Evolutionary conservation across 2,888 invertebrate species (phyloP), one percentile per base, ranked within the genome.

Genomic region (Hipparchia sbordonii): DNA sequence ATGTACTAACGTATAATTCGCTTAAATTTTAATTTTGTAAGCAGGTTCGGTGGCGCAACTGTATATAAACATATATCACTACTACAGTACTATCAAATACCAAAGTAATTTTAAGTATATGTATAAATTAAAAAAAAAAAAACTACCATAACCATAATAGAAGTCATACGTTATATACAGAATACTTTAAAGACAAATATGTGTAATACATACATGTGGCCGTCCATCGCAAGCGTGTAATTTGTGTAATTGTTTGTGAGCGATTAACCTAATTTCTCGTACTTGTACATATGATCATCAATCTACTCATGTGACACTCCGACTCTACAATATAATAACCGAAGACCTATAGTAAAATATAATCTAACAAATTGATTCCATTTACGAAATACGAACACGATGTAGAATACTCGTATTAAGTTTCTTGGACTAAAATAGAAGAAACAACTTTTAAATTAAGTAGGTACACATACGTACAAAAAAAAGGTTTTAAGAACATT

Each of bases 211-310:
- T 48, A 48, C 4, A 56, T 9, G 13, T 63, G 62, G 48, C 5
- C 7, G 46, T n/a, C n/a, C n/a, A 63, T 63, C 3, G 46, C 48
- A 63, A 13, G 45, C 60, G 65, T 65, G 63, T 65, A 33, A 65
- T 33, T 52, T 59, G 70, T 67, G 67, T 74, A 77, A 72, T 74
- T 73, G 77, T 60, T 54, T 72, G 63, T 65, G 63, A 72, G 63
- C 71, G 71, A 76, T 78, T 76, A 77, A 62, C 74, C 77, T 72
- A 72, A 75, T 74, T 74, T 67, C 67, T 67, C n/a, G 62, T 51
- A 60, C 65, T 52, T 62, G 51, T 54, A 61, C 45, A 48, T 13
- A 65, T 52, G 48, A 62, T 62, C 62, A 62, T 62, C 62, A 62
- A 62, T 62, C 62, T 62, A 62, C 48, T 23, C 51, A 33, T 2